Evolutionary conservation across 2,888 invertebrate genomes (phyloP).

Genomic region (Temnothorax rugatulus): DNA sequence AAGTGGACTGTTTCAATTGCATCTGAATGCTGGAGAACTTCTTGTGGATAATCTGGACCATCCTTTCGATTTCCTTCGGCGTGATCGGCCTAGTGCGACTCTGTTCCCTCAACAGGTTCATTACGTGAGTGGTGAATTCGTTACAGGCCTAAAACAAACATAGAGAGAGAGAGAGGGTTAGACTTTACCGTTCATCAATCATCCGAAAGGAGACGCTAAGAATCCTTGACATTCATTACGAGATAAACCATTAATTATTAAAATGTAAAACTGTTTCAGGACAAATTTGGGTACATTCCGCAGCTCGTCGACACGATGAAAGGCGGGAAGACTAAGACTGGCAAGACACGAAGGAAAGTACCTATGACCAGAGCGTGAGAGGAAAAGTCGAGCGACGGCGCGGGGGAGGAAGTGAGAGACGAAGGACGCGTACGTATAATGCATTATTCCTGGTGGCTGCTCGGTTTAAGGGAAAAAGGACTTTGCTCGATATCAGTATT

Average conservation of each 20-base stretch:
- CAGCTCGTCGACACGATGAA: constrained; percentile 26
- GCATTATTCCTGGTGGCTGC: constrained; percentile 83
- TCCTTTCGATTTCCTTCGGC: constrained; percentile 99
- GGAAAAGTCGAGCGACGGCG: constrained; percentile 46
- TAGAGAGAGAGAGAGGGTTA: constrained; percentile 14
- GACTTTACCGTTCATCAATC: not conserved
- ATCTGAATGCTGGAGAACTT: constrained; percentile 99
- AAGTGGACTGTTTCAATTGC: constrained; percentile 99
- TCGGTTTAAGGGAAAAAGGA: constrained; percentile 82
- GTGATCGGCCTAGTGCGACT: constrained; percentile 99
- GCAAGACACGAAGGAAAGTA: constrained; percentile 6
- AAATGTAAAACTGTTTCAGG: constrained; percentile 10
- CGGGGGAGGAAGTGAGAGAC: constrained; percentile 64
- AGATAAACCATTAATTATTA: constrained; percentile 9
- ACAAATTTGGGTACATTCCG: constrained; percentile 20
- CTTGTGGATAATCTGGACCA: constrained; percentile 99
- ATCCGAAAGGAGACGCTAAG: not conserved
- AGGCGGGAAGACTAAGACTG: not conserved
- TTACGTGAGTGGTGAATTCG: constrained; percentile 99
- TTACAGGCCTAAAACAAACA: constrained; percentile 94
- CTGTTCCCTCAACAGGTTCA: constrained; percentile 98
- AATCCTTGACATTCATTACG: not conserved
- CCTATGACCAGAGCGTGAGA: constrained; percentile 28
- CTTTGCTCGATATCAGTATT: constrained; percentile 85
- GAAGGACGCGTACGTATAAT: constrained; percentile 79